A percentile compares a stretch with the other conserved stretches of the same genome.
Evolutionary conservation across 2,888 invertebrate genomes (phyloP).

Genomic region (Campoplex nolae): DNA sequence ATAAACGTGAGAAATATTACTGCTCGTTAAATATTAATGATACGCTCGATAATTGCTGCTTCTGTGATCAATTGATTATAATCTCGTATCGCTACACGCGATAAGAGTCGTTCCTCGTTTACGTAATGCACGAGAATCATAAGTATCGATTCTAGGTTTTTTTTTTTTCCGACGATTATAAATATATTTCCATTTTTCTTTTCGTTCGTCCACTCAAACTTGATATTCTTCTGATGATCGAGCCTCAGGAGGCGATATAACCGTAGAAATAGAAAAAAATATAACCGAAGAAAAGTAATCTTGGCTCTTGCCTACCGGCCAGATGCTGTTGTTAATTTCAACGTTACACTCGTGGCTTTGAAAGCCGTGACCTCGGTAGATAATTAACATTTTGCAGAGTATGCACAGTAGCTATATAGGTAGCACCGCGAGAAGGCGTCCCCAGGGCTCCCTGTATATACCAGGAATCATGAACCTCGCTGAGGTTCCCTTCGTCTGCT

Average conservation of each 20-base stretch:
- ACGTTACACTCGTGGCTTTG: slow-evolving; percentile 15
- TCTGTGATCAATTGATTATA: slow-evolving; percentile 36
- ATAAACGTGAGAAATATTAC: slow-evolving; percentile 43
- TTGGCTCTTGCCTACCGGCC: not conserved
- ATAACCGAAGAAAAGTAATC: not conserved
- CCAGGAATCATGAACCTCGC: slow-evolving; percentile 25
- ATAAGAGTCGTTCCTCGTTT: slow-evolving; percentile 41
- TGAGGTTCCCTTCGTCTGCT: slow-evolving; percentile 28
- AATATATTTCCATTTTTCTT: not conserved
- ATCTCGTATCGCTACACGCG: slow-evolving; percentile 32
- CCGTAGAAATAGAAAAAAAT: not conserved
- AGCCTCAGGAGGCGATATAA: not conserved
- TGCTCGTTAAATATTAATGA: slow-evolving; percentile 56
- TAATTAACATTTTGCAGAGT: slow-evolving; percentile 64
- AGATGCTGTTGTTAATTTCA: slow-evolving; percentile 37
- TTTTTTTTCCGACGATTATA: not conserved
- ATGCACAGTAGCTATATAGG: slow-evolving; percentile 50
- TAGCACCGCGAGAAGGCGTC: slow-evolving; percentile 37
- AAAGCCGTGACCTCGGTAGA: slow-evolving; percentile 30
- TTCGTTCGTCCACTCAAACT: no score
- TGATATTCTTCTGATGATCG: not conserved
- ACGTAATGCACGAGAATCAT: slow-evolving; percentile 8
- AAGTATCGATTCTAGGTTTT: not conserved
- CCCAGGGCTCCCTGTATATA: not conserved
- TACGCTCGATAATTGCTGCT: slow-evolving; percentile 51